A percentile compares a stretch with the other conserved stretches of the same genome.
These are phyloP conservation scores for Myotis findleyi DNA, from an alignment of 2,797 vertebrate species.

Conservation along the genomic window DNA sequence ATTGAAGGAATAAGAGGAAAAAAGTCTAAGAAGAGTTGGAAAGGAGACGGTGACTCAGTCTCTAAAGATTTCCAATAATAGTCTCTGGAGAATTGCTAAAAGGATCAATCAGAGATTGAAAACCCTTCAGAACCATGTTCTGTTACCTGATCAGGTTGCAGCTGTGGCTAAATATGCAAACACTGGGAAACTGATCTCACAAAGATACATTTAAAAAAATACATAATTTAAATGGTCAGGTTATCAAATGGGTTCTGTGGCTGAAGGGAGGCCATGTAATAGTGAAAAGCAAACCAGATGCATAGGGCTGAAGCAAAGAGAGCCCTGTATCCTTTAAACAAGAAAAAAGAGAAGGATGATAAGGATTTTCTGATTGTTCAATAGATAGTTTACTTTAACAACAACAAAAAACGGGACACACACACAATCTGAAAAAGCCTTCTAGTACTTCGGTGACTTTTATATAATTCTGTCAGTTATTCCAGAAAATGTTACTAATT, in stretches of 20 bases:
- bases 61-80: conserved; percentile 91
- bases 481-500: background rate
- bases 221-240: conserved; percentile 93
- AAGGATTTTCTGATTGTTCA: conserved; percentile 16
- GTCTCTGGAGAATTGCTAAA: conserved; percentile 89
- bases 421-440: background rate
- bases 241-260: conserved; percentile 94
- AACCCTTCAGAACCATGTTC: conserved; percentile 92
- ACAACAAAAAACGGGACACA: background rate
- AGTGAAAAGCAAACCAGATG: conserved; percentile 97
- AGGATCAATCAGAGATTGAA: conserved; percentile 90
- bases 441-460: conserved; percentile 35
- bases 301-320: conserved; percentile 95
- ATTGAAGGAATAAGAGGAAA: conserved; percentile 93
- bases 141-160: conserved; percentile 94
- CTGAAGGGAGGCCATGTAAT: conserved; percentile 94
- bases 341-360: conserved; percentile 89
- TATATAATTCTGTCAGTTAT: background rate
- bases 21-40: conserved; percentile 91
- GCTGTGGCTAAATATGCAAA: conserved; percentile 95
- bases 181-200: conserved; percentile 94
- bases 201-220: conserved; percentile 93
- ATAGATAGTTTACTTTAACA: background rate
- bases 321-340: conserved; percentile 94
- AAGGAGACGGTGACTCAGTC: conserved; percentile 91